These are phyloP conservation scores for Darevskia mixta DNA, from an alignment of 2,797 vertebrate species.

Conservation along the genomic window DNA sequence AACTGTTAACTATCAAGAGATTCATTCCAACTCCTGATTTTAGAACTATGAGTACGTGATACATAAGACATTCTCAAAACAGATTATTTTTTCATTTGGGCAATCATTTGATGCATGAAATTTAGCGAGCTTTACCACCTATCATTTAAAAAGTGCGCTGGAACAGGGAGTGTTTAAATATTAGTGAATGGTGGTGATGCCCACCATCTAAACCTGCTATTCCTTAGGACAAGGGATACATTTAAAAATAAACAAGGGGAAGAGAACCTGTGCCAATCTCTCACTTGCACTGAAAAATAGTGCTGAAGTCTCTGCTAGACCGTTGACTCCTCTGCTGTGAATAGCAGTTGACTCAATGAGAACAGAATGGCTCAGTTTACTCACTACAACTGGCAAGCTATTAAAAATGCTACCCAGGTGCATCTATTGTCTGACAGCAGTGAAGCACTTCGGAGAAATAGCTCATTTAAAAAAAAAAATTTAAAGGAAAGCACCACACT, in stretches of 20 bases:
- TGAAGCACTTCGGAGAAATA: constrained; percentile 31
- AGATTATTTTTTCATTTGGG: constrained; percentile 10
- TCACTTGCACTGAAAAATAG: constrained; percentile 51
- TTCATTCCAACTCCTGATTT: constrained; percentile 70
- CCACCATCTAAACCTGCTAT: constrained; percentile 49
- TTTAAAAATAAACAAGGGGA: constrained; percentile 56
- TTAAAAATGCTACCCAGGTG: constrained; percentile 30
- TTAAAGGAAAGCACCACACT: constrained; percentile 36
- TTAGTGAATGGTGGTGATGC: constrained; percentile 44
- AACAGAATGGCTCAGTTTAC: constrained; percentile 54
- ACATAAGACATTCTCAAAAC: constrained; percentile 65
- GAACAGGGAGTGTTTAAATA: constrained; percentile 11
- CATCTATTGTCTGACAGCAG: constrained; percentile 43
- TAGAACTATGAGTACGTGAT: constrained; percentile 62
- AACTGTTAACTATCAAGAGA: constrained; percentile 68
- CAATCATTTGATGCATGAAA: constrained; percentile 40
- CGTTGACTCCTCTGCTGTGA: constrained; percentile 53
- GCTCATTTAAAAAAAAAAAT: neutral
- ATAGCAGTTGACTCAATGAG: constrained; percentile 52
- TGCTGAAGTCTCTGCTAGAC: constrained; percentile 34
- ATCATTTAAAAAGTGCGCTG: constrained; percentile 36
- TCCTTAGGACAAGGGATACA: constrained; percentile 59
- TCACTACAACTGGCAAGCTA: constrained; percentile 53
- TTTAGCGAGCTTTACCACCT: constrained; percentile 12
- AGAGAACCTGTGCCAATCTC: constrained; percentile 55